Percentiles rank a stretch among this genome's conserved stretches.
phyloP scores from a whole-genome alignment of 2,113 vertebrate genomes.

The Colossoma macropomum region DNA sequence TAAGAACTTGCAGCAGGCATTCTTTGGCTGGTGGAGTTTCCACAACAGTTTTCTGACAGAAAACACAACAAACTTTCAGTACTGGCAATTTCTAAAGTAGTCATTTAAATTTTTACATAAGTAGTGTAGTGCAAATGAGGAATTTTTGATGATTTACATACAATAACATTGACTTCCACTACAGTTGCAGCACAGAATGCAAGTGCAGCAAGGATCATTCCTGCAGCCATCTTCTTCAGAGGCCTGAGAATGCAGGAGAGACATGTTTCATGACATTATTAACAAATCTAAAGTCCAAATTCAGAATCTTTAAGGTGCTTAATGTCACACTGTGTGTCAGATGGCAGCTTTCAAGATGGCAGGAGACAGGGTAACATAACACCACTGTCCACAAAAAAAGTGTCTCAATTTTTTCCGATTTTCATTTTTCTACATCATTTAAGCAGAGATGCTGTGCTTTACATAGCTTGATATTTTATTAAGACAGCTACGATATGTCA shows the following conservation, averaged over 20 bases:
- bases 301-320: too few relatives aligned
- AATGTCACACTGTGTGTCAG: too few relatives aligned
- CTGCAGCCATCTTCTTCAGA: constrained; percentile 89
- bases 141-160: constrained; percentile 67
- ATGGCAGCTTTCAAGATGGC: too few relatives aligned
- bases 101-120: neutral
- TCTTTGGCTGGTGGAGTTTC: constrained; percentile 71
- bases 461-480: too few relatives aligned
- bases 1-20: constrained; percentile 85
- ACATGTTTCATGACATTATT: neutral
- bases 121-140: neutral
- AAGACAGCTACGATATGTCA: too few relatives aligned
- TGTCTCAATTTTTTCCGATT: too few relatives aligned
- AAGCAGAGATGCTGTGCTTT: too few relatives aligned
- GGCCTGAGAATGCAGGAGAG: constrained; percentile 78
- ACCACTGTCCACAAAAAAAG: too few relatives aligned
- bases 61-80: neutral
- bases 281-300: neutral
- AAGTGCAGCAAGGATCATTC: constrained; percentile 91
- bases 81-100: neutral
- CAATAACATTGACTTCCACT: constrained; percentile 89
- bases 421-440: too few relatives aligned
- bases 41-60: constrained; percentile 83
- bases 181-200: constrained; percentile 88
- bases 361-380: too few relatives aligned